Conservation (phyloP, 2,888 invertebrate species). For the Pteria penguin region DNA sequence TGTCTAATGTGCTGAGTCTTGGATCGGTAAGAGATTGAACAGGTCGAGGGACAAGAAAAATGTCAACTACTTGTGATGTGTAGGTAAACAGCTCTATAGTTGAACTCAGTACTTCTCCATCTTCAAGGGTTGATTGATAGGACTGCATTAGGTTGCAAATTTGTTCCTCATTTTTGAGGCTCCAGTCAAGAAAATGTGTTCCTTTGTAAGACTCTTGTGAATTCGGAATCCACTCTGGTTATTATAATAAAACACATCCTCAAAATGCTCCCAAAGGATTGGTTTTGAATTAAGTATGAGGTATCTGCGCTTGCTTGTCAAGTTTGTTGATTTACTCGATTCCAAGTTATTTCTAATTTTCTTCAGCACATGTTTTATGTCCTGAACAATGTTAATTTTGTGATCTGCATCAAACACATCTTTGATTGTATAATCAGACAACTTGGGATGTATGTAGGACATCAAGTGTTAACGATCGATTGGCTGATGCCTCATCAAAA, state of each 20-base stretch:
- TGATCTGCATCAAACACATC: conserved; percentile 7
- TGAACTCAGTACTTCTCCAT: conserved; percentile 6
- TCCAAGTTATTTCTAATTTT: conserved; percentile 4
- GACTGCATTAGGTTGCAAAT: background rate
- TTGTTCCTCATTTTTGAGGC: conserved; percentile 27
- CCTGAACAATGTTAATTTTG: conserved; percentile 11
- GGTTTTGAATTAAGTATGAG: background rate
- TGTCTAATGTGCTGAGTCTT: background rate
- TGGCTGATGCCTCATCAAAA: conserved; percentile 26
- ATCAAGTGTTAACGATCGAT: conserved; percentile 16
- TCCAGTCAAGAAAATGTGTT: background rate
- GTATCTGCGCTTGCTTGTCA: background rate
- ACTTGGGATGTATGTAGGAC: background rate
- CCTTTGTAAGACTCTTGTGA: conserved; percentile 9
- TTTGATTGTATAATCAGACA: background rate
- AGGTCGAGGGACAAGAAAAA: background rate
- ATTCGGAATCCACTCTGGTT: background rate
- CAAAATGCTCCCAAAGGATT: conserved; percentile 21
- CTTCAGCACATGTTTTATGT: conserved; percentile 22
- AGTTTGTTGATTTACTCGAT: background rate
- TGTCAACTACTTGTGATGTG: background rate
- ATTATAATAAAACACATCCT: conserved; percentile 15
- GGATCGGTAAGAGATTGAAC: background rate
- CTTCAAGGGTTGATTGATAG: conserved; percentile 2
- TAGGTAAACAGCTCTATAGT: background rate